Conservation (phyloP, 2,888 invertebrate species). For the Blastobasis lacticolella region DNA sequence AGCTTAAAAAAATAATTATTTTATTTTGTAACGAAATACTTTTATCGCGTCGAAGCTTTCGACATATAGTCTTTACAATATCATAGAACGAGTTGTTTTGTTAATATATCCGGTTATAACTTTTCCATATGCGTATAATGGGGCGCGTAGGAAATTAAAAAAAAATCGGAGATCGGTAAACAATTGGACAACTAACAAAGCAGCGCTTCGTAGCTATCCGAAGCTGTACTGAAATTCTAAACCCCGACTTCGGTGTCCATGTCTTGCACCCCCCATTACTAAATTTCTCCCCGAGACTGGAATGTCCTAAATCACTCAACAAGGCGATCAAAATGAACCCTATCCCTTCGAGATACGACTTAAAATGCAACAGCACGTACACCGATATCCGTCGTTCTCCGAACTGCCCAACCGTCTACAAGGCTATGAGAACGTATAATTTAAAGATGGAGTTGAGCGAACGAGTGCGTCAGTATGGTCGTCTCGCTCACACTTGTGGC, state of each 20-base stretch:
- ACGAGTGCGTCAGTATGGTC: constrained; percentile 26
- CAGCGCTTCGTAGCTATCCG: constrained; percentile 70
- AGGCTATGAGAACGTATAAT: constrained; percentile 75
- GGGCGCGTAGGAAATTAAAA: constrained; percentile 44
- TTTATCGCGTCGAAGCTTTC: constrained; percentile 22
- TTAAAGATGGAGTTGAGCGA: constrained; percentile 63
- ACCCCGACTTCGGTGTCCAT: constrained; percentile 71
- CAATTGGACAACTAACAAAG: constrained; percentile 69
- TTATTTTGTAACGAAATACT: constrained; percentile 35
- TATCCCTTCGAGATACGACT: not conserved
- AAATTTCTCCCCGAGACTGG: constrained; percentile 46
- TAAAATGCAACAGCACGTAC: constrained; percentile 18
- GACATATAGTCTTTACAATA: constrained; percentile 3
- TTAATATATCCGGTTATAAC: constrained; percentile 16
- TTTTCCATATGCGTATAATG: constrained; percentile 29
- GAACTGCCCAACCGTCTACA: constrained; percentile 36
- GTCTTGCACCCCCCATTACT: constrained; percentile 73
- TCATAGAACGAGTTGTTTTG: constrained; percentile 9
- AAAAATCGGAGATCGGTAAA: constrained; percentile 59
- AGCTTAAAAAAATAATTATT: constrained; percentile 20
- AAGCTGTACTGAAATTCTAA: constrained; percentile 74
- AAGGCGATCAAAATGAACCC: constrained; percentile 12
- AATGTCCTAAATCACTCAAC: constrained; percentile 23
- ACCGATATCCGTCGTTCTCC: constrained; percentile 26
- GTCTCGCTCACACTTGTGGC: constrained; percentile 41